These are phyloP conservation scores for Ophion costatus DNA, from an alignment of 2,888 invertebrate genomes.

Conservation along the genomic window DNA sequence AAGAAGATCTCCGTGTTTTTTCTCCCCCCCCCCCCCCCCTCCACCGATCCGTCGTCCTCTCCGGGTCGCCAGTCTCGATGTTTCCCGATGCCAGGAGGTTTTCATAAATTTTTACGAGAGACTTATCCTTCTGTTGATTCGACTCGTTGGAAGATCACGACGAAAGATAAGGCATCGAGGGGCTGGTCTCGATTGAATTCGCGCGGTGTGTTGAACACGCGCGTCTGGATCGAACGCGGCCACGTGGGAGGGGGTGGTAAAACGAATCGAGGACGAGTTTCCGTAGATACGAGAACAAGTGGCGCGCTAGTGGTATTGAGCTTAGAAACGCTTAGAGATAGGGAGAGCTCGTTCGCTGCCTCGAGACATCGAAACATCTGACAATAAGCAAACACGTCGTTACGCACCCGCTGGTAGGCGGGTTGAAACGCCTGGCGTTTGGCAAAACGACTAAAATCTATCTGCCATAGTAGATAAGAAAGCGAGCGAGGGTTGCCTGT, in stretches of 20 bases:
- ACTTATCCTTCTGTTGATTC: conserved; percentile 39
- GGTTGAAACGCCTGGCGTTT: conserved; percentile 33
- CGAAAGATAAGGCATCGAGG: conserved; percentile 12
- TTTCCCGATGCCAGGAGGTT: not conserved
- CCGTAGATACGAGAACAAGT: conserved; percentile 55
- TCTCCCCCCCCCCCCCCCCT: conserved; percentile 53
- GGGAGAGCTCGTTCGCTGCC: conserved; percentile 55
- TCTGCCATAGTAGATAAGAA: conserved; percentile 76
- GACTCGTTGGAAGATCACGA: conserved; percentile 7
- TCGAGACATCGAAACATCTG: conserved; percentile 35
- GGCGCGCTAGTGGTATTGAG: conserved; percentile 31
- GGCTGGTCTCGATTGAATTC: conserved; percentile 38
- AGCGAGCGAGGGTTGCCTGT: conserved; percentile 70
- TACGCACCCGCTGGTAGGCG: conserved; percentile 11
- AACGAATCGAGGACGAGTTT: conserved; percentile 58
- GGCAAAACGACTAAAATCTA: conserved; percentile 75
- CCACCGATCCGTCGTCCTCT: conserved; percentile 54
- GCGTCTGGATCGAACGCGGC: conserved; percentile 18
- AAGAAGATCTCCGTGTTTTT: conserved; percentile 42
- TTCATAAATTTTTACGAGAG: conserved; percentile 16
- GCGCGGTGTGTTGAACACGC: conserved; percentile 3
- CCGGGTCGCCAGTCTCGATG: not conserved
- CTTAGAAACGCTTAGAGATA: conserved; percentile 63
- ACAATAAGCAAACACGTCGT: conserved; percentile 58
- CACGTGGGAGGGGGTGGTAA: conserved; percentile 7